Conservation (phyloP, 2,888 invertebrate genomes). For the Ariolimax columbianus region DNA sequence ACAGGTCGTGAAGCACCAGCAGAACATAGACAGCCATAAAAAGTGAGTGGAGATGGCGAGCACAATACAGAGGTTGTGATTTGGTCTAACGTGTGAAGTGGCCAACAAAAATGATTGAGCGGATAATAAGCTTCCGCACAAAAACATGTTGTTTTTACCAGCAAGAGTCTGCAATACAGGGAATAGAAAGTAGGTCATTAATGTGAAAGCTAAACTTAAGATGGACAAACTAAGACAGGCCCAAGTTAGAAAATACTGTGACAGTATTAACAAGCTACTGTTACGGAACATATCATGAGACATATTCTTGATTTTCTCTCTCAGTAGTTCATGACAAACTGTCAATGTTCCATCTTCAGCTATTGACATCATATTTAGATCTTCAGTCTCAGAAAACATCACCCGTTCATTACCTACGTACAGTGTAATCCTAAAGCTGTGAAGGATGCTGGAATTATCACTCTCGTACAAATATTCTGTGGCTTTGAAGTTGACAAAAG, state of each 20-base stretch:
- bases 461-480: background rate
- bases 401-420: background rate
- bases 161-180: slow-evolving; percentile 25
- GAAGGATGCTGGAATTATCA: background rate
- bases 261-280: background rate
- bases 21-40: slow-evolving; percentile 38
- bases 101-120: slow-evolving; percentile 19
- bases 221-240: slow-evolving; percentile 27
- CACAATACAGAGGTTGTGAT: background rate
- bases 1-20: slow-evolving; percentile 41
- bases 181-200: slow-evolving; percentile 42
- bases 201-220: slow-evolving; percentile 24
- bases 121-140: slow-evolving; percentile 30
- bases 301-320: background rate
- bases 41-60: slow-evolving; percentile 39
- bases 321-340: slow-evolving; percentile 16
- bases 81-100: background rate
- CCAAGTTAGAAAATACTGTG: slow-evolving; percentile 23
- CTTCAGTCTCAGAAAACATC: background rate
- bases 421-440: background rate
- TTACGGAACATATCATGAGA: background rate
- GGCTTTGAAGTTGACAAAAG: slow-evolving; percentile 1
- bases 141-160: slow-evolving; percentile 35
- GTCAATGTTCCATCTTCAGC: slow-evolving; percentile 27
- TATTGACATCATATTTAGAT: slow-evolving; percentile 20